Base-by-base conservation (phyloP, 1,140 invertebrate species). In the Sinella curviseta region DNA sequence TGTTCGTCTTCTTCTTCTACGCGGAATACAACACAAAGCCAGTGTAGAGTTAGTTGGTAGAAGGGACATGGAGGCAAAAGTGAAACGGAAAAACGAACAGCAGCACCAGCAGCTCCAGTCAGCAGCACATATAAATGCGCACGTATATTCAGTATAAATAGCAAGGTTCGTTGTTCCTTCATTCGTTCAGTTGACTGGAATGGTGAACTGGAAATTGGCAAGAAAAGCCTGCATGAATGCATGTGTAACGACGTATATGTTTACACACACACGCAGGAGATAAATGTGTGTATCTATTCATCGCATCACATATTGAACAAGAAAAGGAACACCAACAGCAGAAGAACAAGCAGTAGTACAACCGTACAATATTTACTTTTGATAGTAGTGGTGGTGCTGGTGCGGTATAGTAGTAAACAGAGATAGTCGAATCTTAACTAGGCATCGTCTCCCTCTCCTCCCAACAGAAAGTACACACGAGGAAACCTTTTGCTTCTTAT, bases 151-250 rank as follows among this genome's bases (percentile, higher is more conserved):
- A n/a, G n/a, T n/a, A n/a, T n/a, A n/a, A n/a, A n/a, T n/a, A n/a
- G n/a, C n/a, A n/a, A n/a, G n/a, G n/a, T n/a, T n/a, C n/a, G n/a
- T n/a, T n/a, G 39, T 48, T 48, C 39, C 39, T 70, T 4, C 65
- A 12, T n/a, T 70, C 65, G 1, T 24, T 60, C 39, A 60, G 65
- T 70, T 70, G 31, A 33, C n/a, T 70, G 65, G 26, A 31, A 30
- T 30, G n/a, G 65, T 33, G 26, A 70, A 33, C 28, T 70, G 65
- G 31, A 70, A 70, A 70, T 70, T 70, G 65, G 65, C 65, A 70
- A 70, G 28, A 70, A 70, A 70, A 30, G n/a, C 8, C 28, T 70
- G 65, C 31, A 70, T 70, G 65, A 33, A 14, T 65, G 57, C 3
- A 70, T 30, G 65, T 4, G 31, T 30, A 70, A 30, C 65, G 26